Evolutionary conservation across 2,113 vertebrate species (phyloP).

Genomic region (Athene cunicularia): DNA sequence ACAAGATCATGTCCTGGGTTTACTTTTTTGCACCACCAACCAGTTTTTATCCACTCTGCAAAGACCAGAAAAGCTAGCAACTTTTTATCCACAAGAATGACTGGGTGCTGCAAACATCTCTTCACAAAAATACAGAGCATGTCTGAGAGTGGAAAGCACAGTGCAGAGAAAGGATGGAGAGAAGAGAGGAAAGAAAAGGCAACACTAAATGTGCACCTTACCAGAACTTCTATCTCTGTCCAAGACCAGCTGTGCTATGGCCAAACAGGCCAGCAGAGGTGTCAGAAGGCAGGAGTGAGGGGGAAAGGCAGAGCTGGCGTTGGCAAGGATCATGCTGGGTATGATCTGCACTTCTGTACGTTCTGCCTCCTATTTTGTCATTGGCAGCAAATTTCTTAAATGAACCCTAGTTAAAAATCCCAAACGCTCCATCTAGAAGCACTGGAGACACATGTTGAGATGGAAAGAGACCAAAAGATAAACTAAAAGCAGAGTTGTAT

Average conservation of each 20-base stretch:
- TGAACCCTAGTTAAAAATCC: background rate
- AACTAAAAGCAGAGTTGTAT: background rate
- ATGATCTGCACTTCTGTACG: accelerated
- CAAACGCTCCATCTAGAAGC: background rate
- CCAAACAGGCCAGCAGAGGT: background rate
- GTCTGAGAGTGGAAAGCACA: background rate
- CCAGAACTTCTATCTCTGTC: background rate
- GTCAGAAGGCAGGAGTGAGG: background rate
- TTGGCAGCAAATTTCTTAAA: background rate
- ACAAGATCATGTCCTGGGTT: background rate
- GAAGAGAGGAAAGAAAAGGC: background rate
- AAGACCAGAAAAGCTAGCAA: background rate
- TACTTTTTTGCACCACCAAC: background rate
- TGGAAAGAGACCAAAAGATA: background rate
- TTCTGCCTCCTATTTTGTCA: background rate
- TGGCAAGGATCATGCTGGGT: background rate
- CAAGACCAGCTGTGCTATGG: background rate
- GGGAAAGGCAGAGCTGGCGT: background rate
- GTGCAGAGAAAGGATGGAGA: background rate
- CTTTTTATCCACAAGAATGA: background rate
- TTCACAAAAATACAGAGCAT: accelerated
- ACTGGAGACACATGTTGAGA: background rate
- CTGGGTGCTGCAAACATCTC: background rate
- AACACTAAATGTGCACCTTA: background rate
- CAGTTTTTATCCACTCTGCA: background rate